Percentiles rank a stretch among this genome's conserved stretches.
phyloP scores from a whole-genome alignment of 2,888 invertebrate genomes.

The Teinopalpus imperialis region DNA sequence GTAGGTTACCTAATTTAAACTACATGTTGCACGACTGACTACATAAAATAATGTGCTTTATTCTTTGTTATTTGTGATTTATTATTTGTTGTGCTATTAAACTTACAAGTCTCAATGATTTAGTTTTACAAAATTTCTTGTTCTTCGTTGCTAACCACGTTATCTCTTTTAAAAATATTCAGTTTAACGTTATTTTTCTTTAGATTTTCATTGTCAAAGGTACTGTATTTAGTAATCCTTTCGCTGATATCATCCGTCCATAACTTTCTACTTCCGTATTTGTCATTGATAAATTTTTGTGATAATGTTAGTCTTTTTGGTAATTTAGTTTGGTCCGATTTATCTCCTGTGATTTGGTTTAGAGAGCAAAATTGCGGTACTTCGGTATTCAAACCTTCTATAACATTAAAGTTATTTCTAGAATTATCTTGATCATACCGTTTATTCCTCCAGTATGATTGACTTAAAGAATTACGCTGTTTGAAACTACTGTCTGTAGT shows the following conservation, averaged over 20 bases:
- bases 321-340: slow-evolving; percentile 58
- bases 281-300: slow-evolving; percentile 79
- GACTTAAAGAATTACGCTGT: slow-evolving; percentile 71
- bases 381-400: slow-evolving; percentile 60
- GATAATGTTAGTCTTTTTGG: slow-evolving; percentile 71
- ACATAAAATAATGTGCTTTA: slow-evolving; percentile 24
- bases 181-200: slow-evolving; percentile 47
- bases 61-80: slow-evolving; percentile 2
- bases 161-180: slow-evolving; percentile 57
- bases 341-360: slow-evolving; percentile 65
- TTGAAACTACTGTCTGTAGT: slow-evolving; percentile 60
- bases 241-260: slow-evolving; percentile 70
- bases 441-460: slow-evolving; percentile 77
- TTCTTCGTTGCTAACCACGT: slow-evolving; percentile 52
- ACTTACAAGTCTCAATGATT: slow-evolving; percentile 42
- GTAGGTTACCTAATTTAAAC: slow-evolving; percentile 54
- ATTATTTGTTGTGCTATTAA: slow-evolving; percentile 1
- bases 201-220: slow-evolving; percentile 59
- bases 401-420: slow-evolving; percentile 48
- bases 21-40: slow-evolving; percentile 57
- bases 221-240: slow-evolving; percentile 52
- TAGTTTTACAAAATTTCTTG: slow-evolving; percentile 50
- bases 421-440: slow-evolving; percentile 66
- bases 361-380: slow-evolving; percentile 76
- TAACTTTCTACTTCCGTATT: slow-evolving; percentile 75